phyloP scores from a whole-genome alignment of 1,140 invertebrate genomes.

The Eupeodes corollae region DNA sequence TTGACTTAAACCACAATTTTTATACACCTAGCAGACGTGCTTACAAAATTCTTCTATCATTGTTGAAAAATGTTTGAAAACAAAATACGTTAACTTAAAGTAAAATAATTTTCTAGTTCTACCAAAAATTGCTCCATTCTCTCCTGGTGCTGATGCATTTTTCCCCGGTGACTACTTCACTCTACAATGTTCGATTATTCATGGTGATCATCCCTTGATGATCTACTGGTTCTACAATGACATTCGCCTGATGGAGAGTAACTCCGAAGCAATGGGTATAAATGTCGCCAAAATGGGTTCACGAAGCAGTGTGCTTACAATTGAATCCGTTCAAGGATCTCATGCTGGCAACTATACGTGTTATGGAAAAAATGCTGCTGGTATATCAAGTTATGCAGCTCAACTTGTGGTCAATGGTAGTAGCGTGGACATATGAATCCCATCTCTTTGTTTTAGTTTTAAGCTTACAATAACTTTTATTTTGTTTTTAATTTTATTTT shows the following conservation, averaged over 20 bases:
- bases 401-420: slow-evolving; percentile 62
- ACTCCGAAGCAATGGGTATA: slow-evolving; percentile 24
- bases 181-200: slow-evolving; percentile 56
- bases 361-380: slow-evolving; percentile 60
- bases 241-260: slow-evolving; percentile 19
- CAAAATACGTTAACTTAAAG: no score
- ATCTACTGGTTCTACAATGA: slow-evolving; percentile 64
- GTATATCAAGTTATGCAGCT: slow-evolving; percentile 49
- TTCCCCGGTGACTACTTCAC: slow-evolving; percentile 55
- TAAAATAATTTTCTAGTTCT: slow-evolving; percentile 44
- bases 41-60: no score
- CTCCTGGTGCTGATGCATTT: slow-evolving; percentile 45
- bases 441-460: slow-evolving; percentile 2
- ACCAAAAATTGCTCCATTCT: slow-evolving; percentile 53
- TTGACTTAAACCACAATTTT: no score
- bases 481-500: neutral
- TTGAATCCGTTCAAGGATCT: slow-evolving; percentile 54
- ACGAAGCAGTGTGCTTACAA: slow-evolving; percentile 57
- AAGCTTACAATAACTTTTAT: slow-evolving; percentile 2
- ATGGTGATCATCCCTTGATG: slow-evolving; percentile 66
- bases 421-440: neutral
- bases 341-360: slow-evolving; percentile 77
- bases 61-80: no score
- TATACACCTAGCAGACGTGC: no score
- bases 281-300: slow-evolving; percentile 42